These are phyloP conservation scores for Ernsta delagoae DNA, from an alignment of 2,888 invertebrate genomes.

Conservation along the genomic window DNA sequence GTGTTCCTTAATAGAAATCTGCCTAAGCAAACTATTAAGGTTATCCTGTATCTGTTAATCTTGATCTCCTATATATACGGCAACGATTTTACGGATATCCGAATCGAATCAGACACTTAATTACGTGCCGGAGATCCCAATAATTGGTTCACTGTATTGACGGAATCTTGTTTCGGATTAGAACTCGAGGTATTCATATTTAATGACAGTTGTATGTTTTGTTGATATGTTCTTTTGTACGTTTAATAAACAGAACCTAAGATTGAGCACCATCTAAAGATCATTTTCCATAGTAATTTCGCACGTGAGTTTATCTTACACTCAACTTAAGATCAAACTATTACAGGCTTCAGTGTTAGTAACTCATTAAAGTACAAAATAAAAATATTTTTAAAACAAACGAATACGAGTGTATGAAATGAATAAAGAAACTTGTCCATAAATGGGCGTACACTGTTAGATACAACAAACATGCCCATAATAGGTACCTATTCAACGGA, in stretches of 20 bases:
- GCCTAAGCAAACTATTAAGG: conserved; percentile 29
- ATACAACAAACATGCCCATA: conserved; percentile 27
- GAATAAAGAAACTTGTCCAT: conserved; percentile 21
- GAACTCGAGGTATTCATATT: neutral
- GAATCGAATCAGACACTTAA: conserved; percentile 38
- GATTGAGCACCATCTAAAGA: too few relatives aligned
- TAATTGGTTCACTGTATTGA: conserved; percentile 22
- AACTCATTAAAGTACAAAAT: too few relatives aligned
- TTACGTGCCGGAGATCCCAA: conserved; percentile 30
- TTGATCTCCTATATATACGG: conserved; percentile 29
- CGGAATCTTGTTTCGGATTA: conserved; percentile 19
- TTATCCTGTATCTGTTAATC: conserved; percentile 24
- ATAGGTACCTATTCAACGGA: conserved; percentile 22
- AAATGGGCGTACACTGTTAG: conserved; percentile 23
- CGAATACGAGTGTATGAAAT: too few relatives aligned
- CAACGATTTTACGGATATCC: conserved; percentile 33
- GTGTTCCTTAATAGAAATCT: conserved; percentile 16
- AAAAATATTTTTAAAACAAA: too few relatives aligned
- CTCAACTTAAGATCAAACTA: too few relatives aligned
- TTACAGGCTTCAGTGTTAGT: too few relatives aligned
- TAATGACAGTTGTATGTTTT: neutral
- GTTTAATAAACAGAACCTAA: too few relatives aligned
- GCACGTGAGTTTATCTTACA: too few relatives aligned
- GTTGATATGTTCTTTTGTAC: too few relatives aligned
- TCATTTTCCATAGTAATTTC: too few relatives aligned